A percentile compares a stretch with the other conserved stretches of the same genome.
These are phyloP conservation scores for Limonius californicus DNA, from an alignment of 1,140 invertebrate species.

Conservation along the genomic window DNA sequence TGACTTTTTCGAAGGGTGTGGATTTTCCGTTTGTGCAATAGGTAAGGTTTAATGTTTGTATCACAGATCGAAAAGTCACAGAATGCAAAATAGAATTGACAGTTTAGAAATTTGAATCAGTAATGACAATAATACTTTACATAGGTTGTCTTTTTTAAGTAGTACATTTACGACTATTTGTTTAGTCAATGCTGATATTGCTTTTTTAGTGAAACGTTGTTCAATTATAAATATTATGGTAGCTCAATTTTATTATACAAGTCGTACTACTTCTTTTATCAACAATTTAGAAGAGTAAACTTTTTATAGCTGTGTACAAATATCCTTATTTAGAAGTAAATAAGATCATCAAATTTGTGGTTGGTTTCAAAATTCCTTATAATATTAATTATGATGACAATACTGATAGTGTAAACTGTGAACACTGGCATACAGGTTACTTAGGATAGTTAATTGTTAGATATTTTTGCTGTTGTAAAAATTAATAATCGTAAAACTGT, in stretches of 20 bases:
- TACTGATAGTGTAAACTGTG: constrained; percentile 35
- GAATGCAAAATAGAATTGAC: not conserved
- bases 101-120: constrained; percentile 12
- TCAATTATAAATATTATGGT: not conserved
- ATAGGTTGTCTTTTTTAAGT: not conserved
- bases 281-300: not conserved
- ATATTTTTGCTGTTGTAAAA: constrained; percentile 29
- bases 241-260: not conserved
- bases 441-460: constrained; percentile 25
- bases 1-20: not conserved
- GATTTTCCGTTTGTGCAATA: not conserved
- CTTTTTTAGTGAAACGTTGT: not conserved
- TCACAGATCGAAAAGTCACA: not conserved
- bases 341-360: not conserved
- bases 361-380: not conserved
- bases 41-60: not conserved
- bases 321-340: not conserved
- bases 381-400: constrained; percentile 30
- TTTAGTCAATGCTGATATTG: not conserved
- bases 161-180: not conserved
- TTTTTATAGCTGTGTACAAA: not conserved
- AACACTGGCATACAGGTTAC: constrained; percentile 33
- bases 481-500: constrained; percentile 8
- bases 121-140: constrained; percentile 22
- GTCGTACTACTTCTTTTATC: not conserved